A percentile compares a stretch with the other conserved stretches of the same genome.
Evolutionary conservation across 2,888 invertebrate genomes (phyloP).

Genomic region (Epistrophe grossulariae): DNA sequence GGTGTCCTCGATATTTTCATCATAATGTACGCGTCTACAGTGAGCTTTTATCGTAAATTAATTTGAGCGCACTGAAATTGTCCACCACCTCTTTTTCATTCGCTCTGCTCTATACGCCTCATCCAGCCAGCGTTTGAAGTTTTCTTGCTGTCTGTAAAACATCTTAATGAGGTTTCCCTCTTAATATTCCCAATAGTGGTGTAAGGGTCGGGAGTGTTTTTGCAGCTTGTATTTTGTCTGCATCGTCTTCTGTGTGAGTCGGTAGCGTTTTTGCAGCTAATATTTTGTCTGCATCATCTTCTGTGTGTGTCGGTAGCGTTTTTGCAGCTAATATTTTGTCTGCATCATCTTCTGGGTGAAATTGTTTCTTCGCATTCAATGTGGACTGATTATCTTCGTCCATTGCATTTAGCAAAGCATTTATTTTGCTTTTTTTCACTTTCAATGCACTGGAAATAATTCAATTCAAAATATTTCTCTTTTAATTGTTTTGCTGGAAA

Average conservation of each 20-base stretch:
- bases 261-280: not conserved
- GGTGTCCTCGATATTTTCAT: not conserved
- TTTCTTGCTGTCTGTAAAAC: not conserved
- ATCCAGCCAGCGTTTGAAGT: not conserved
- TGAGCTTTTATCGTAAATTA: not conserved
- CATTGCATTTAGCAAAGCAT: not conserved
- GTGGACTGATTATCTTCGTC: too few relatives aligned
- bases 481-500: too few relatives aligned
- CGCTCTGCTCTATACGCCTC: not conserved
- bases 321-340: too few relatives aligned
- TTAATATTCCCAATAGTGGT: not conserved
- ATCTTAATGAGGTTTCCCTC: not conserved
- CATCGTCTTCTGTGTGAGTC: too few relatives aligned
- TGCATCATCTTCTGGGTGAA: too few relatives aligned
- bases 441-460: not conserved
- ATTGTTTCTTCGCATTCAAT: too few relatives aligned
- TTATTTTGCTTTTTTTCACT: not conserved
- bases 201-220: too few relatives aligned
- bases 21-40: conserved; percentile 15
- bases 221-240: too few relatives aligned
- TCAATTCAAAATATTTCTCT: not conserved
- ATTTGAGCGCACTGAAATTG: not conserved
- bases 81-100: not conserved
- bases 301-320: not conserved
- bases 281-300: not conserved